Conservation (phyloP, 2,113 vertebrate genomes). For the Leuciscus idus region DNA sequence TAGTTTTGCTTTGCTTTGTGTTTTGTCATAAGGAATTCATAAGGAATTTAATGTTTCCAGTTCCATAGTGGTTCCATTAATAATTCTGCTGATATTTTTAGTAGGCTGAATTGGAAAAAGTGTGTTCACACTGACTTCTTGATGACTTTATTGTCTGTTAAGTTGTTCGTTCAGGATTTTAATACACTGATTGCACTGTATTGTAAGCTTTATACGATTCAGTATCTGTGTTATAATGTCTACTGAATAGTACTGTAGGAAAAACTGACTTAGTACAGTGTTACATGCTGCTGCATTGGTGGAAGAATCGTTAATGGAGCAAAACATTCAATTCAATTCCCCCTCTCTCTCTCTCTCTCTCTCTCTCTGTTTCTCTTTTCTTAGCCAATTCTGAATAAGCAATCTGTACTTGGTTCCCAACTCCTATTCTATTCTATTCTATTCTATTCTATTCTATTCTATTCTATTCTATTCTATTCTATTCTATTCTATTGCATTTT, state of each 20-base stretch:
- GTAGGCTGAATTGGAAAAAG: not conserved
- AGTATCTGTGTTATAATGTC: too few species aligned
- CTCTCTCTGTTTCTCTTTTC: too few species aligned
- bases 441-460: not conserved
- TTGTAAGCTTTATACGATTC: not conserved
- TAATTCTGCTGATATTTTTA: not conserved
- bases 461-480: not conserved
- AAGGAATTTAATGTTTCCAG: not conserved
- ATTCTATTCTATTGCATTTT: not conserved
- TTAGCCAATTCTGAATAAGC: too few species aligned
- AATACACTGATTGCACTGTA: not conserved
- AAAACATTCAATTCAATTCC: not conserved
- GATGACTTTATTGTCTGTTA: not conserved
- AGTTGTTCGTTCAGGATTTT: not conserved
- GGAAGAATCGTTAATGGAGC: not conserved
- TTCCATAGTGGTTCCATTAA: not conserved
- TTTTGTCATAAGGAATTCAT: not conserved
- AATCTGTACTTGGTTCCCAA: not conserved
- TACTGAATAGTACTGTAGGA: too few species aligned
- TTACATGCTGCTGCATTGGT: too few species aligned
- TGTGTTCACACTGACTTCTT: not conserved
- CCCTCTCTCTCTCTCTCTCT: too few species aligned
- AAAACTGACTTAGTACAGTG: too few species aligned
- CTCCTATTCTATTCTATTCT: not conserved
- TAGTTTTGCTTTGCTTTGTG: not conserved